These are phyloP conservation scores for Drosophila teissieri DNA, from an alignment of 1,140 invertebrate genomes.

Conservation along the genomic window DNA sequence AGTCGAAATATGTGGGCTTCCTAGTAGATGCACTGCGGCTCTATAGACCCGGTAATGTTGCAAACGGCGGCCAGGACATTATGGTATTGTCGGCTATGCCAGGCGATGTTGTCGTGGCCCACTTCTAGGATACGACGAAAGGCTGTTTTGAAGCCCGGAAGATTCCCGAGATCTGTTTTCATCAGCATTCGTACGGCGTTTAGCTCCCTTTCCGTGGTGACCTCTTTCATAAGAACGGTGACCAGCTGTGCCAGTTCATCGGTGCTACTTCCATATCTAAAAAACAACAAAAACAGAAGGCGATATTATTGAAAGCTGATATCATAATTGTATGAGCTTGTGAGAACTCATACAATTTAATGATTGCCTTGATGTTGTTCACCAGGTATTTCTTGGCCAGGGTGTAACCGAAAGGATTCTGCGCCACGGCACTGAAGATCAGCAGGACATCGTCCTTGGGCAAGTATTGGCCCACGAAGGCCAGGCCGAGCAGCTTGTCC, in stretches of 20 bases:
- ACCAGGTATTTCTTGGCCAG: constrained; percentile 12
- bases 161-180: neutral
- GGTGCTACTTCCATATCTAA: neutral
- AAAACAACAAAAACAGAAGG: neutral
- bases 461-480: neutral
- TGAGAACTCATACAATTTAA: neutral
- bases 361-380: constrained; percentile 4
- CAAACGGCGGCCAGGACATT: neutral
- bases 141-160: neutral
- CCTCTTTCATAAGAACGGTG: neutral
- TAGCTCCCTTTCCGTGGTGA: neutral
- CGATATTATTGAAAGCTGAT: no score
- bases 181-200: neutral
- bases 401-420: neutral
- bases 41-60: constrained; percentile 3
- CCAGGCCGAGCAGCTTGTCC: constrained; percentile 1
- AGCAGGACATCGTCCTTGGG: constrained; percentile 4
- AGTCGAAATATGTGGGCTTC: no score
- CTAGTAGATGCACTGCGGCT: constrained; percentile 3
- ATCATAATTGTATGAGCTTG: no score
- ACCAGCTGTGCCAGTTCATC: constrained; percentile 4
- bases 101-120: constrained; percentile 1
- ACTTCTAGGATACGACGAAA: constrained; percentile 9
- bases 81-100: neutral
- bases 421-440: neutral